These are phyloP conservation scores for Ornithoptera priamus DNA, from an alignment of 2,888 invertebrate species.

Conservation along the genomic window DNA sequence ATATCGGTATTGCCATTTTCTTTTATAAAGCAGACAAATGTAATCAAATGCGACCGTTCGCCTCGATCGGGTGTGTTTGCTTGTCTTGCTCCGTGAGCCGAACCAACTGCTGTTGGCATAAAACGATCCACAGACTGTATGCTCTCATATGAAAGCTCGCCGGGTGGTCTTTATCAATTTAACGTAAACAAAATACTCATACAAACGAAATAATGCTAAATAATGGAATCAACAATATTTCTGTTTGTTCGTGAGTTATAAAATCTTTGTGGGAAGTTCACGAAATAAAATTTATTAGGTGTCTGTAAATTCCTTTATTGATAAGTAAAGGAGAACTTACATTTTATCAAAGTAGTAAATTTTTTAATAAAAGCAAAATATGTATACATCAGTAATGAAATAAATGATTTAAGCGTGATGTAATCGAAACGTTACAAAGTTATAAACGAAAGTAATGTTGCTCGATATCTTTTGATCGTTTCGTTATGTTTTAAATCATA, in stretches of 20 bases:
- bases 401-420: background rate
- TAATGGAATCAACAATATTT: constrained; percentile 62
- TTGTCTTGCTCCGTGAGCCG: constrained; percentile 68
- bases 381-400: background rate
- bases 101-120: constrained; percentile 70
- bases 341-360: background rate
- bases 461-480: constrained; percentile 2
- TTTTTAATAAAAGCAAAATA: background rate
- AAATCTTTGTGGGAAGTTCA: constrained; percentile 11
- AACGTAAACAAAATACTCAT: constrained; percentile 67
- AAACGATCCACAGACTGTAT: constrained; percentile 54
- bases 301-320: constrained; percentile 14
- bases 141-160: constrained; percentile 49
- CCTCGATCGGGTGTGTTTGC: constrained; percentile 62
- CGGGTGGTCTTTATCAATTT: constrained; percentile 79
- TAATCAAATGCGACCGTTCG: constrained; percentile 61
- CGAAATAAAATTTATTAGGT: constrained; percentile 25
- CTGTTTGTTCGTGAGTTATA: constrained; percentile 31
- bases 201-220: constrained; percentile 69
- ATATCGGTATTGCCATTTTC: constrained; percentile 31
- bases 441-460: background rate
- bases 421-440: background rate
- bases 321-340: background rate
- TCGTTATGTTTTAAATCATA: background rate
- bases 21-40: constrained; percentile 39